These are phyloP conservation scores for Sebastes iracundus DNA, from an alignment of 2,797 vertebrate species.

Conservation along the genomic window DNA sequence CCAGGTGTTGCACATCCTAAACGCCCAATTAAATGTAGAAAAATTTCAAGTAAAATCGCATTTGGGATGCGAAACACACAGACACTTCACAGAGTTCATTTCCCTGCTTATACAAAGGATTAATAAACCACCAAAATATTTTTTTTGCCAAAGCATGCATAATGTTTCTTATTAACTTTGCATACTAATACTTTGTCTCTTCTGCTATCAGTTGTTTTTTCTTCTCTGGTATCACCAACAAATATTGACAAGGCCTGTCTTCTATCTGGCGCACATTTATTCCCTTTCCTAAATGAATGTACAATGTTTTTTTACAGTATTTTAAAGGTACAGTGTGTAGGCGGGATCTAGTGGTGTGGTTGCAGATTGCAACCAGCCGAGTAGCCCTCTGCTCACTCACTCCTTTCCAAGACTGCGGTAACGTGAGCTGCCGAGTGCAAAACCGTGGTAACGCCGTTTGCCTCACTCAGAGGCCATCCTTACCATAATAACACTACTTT, in stretches of 20 bases:
- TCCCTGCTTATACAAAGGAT: slow-evolving; percentile 31
- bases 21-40: slow-evolving; percentile 53
- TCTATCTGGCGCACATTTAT: not conserved
- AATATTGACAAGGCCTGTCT: not conserved
- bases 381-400: no score
- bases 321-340: not conserved
- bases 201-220: not conserved
- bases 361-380: no score
- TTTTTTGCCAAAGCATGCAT: slow-evolving; percentile 22
- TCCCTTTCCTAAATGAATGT: not conserved
- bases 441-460: no score
- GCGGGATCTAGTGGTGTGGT: no score
- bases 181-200: slow-evolving; percentile 30
- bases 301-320: not conserved
- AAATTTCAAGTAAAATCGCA: not conserved
- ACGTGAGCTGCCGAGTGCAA: no score
- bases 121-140: slow-evolving; percentile 37
- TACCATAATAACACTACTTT: no score
- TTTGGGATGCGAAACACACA: slow-evolving; percentile 34
- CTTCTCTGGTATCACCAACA: not conserved
- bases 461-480: no score
- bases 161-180: slow-evolving; percentile 32
- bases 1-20: slow-evolving; percentile 59
- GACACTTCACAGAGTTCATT: slow-evolving; percentile 39
- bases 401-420: no score